phyloP scores from a whole-genome alignment of 2,113 vertebrate species.

The Proteles cristata region DNA sequence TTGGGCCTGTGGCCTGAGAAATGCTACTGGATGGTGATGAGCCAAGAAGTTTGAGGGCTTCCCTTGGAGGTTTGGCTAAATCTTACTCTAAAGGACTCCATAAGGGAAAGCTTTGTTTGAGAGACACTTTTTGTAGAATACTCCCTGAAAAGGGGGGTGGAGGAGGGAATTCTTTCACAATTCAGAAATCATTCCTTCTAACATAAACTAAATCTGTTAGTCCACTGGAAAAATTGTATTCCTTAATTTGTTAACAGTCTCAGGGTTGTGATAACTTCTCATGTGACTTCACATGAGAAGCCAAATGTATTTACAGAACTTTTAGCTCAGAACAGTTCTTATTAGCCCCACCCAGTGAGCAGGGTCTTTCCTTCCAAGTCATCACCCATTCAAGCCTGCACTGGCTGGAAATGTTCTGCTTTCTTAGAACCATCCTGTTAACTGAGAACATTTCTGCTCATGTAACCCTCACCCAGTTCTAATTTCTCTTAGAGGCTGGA shows the following conservation, averaged over 20 bases:
- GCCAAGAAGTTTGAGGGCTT: neutral
- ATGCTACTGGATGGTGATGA: neutral
- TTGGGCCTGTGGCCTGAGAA: neutral
- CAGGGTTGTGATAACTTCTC: slow-evolving; percentile 7
- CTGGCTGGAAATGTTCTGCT: neutral
- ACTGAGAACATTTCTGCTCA: neutral
- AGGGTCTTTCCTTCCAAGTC: neutral
- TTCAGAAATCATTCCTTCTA: slow-evolving; percentile 34
- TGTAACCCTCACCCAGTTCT: neutral
- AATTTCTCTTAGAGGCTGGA: slow-evolving; percentile 6
- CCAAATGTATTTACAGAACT: slow-evolving; percentile 53
- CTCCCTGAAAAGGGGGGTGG: neutral
- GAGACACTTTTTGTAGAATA: neutral
- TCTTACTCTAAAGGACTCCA: neutral
- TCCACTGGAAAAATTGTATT: neutral
- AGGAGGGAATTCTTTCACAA: neutral
- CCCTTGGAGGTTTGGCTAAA: neutral
- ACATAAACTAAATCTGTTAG: neutral
- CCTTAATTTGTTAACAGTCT: slow-evolving; percentile 33
- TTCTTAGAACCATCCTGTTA: neutral
- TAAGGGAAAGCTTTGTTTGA: slow-evolving; percentile 22
- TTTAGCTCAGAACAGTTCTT: neutral
- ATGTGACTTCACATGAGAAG: neutral
- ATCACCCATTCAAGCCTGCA: neutral
- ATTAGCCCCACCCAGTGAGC: neutral